Conservation (phyloP, 2,797 vertebrate genomes). For the Chromobotia macracanthus region DNA sequence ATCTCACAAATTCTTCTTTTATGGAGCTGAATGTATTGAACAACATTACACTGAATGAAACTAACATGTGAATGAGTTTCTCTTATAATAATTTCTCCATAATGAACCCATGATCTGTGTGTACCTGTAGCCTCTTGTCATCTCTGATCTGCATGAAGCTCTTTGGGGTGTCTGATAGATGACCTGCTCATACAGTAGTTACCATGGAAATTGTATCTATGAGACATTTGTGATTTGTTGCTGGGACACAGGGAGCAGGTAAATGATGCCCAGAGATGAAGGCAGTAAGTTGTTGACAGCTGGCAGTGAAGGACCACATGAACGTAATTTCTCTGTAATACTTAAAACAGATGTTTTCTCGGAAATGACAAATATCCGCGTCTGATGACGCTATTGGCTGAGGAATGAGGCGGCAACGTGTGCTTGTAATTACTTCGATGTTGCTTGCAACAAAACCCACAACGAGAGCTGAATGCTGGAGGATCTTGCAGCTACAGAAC, state of each 20-base stretch:
- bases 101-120: neutral
- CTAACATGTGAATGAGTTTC: neutral
- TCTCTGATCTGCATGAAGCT: constrained; percentile 11
- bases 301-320: constrained; percentile 2
- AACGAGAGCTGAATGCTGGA: neutral
- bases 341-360: constrained; percentile 4
- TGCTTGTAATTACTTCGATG: constrained; percentile 11
- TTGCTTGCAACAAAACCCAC: neutral
- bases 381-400: constrained; percentile 10
- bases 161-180: constrained; percentile 27
- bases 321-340: neutral
- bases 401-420: neutral
- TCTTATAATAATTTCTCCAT: neutral
- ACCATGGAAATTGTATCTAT: constrained; percentile 68
- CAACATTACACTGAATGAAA: neutral
- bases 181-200: constrained; percentile 62
- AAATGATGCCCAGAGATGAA: neutral
- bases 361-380: constrained; percentile 1
- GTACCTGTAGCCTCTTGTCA: neutral
- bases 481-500: neutral
- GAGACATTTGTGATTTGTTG: constrained; percentile 53
- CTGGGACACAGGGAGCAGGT: constrained; percentile 31
- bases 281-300: neutral
- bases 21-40: too few species aligned
- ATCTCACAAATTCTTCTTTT: neutral